These are phyloP conservation scores for Ophthalmotilapia sp. DNA, from an alignment of 2,113 vertebrate genomes.

Conservation along the genomic window DNA sequence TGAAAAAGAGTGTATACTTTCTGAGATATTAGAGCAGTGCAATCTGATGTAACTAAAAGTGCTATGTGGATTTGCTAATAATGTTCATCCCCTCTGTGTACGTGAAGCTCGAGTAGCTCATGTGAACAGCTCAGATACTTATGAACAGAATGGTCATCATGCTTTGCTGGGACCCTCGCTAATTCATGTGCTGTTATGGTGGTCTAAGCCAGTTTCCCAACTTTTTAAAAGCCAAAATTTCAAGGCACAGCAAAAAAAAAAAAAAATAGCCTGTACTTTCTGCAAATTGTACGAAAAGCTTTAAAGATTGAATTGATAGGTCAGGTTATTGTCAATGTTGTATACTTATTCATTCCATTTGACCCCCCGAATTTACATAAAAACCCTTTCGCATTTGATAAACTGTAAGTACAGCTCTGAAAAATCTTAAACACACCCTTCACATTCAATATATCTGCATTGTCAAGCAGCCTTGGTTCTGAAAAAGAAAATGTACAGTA, in stretches of 20 bases:
- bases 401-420: accelerated
- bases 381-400: not conserved
- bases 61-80: not conserved
- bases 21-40: not conserved
- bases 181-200: not conserved
- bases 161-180: not conserved
- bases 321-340: not conserved
- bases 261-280: not conserved
- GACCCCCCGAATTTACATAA: not conserved
- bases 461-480: not conserved
- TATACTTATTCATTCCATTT: not conserved
- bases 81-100: not conserved
- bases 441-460: not conserved
- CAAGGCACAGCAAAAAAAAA: not conserved
- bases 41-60: not conserved
- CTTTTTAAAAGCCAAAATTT: not conserved
- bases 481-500: not conserved
- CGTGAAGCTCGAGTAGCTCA: not conserved
- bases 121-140: not conserved
- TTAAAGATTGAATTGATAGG: not conserved
- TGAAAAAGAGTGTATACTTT: not conserved
- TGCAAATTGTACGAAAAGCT: not conserved
- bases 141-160: not conserved
- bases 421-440: not conserved
- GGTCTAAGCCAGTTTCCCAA: not conserved